Evolutionary conservation across 2,113 vertebrate genomes (phyloP).

Genomic region (Thalassarche chlororhynchos): DNA sequence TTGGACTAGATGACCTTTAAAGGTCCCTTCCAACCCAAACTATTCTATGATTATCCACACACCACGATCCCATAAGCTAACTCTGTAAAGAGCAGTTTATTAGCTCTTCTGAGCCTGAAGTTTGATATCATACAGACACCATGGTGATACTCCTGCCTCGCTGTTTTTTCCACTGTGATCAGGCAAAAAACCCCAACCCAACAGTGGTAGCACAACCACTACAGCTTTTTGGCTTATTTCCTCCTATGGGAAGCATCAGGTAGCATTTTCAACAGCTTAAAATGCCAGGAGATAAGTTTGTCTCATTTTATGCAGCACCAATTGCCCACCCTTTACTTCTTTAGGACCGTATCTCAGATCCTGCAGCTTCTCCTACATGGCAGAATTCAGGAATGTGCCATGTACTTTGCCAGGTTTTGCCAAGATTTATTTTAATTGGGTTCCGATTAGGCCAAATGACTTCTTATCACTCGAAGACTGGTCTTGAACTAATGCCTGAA

Average conservation of each 20-base stretch:
- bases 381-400: accelerated
- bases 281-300: neutral
- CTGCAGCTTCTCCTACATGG: neutral
- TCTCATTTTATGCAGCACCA: neutral
- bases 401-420: neutral
- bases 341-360: accelerated
- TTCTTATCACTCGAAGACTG: neutral
- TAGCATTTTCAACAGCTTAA: neutral
- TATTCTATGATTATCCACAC: no score
- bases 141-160: neutral
- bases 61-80: no score
- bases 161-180: neutral
- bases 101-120: neutral
- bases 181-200: neutral
- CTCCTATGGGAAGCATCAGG: accelerated
- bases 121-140: neutral
- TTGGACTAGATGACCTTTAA: neutral
- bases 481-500: neutral
- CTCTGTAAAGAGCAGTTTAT: neutral
- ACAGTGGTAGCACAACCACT: neutral
- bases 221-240: neutral
- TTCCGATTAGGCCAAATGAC: neutral
- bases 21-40: neutral
- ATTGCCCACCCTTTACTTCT: neutral
- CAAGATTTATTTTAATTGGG: neutral